Percentiles rank a stretch among this genome's conserved stretches.
Evolutionary conservation across 1,140 invertebrate genomes (phyloP).

Genomic region (Macrocentrus cingulum): DNA sequence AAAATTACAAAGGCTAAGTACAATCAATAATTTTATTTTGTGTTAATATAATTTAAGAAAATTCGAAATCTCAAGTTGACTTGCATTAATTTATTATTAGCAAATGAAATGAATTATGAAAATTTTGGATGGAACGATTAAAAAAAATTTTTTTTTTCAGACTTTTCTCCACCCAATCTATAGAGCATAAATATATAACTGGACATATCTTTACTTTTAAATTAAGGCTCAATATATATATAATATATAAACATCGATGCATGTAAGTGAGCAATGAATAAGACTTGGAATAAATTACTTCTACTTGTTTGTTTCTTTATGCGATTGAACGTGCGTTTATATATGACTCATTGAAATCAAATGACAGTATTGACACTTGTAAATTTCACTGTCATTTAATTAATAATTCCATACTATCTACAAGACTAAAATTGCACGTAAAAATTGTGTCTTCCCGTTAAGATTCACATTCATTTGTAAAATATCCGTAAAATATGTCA

Average conservation of each 20-base stretch:
- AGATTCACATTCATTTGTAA: no score
- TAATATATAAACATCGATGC: conserved; percentile 19
- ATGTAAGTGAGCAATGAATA: conserved; percentile 21
- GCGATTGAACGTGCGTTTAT: background rate
- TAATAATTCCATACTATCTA: no score
- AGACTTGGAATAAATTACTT: conserved; percentile 9
- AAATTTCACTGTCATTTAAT: no score
- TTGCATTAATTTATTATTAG: conserved; percentile 1
- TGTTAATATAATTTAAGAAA: background rate
- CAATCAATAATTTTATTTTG: background rate
- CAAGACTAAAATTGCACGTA: no score
- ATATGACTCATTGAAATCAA: background rate
- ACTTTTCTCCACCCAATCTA: background rate
- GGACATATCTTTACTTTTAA: background rate
- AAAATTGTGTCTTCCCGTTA: no score
- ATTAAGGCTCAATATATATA: background rate
- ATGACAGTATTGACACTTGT: background rate
- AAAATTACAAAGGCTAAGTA: background rate
- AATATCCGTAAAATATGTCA: no score
- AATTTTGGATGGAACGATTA: conserved; percentile 21
- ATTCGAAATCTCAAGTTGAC: background rate
- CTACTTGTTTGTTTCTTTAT: background rate
- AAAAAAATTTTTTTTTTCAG: conserved; percentile 10
- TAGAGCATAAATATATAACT: background rate
- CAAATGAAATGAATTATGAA: background rate